Conservation (phyloP, 1,140 invertebrate species). For the Ditylenchus dipsaci region DNA sequence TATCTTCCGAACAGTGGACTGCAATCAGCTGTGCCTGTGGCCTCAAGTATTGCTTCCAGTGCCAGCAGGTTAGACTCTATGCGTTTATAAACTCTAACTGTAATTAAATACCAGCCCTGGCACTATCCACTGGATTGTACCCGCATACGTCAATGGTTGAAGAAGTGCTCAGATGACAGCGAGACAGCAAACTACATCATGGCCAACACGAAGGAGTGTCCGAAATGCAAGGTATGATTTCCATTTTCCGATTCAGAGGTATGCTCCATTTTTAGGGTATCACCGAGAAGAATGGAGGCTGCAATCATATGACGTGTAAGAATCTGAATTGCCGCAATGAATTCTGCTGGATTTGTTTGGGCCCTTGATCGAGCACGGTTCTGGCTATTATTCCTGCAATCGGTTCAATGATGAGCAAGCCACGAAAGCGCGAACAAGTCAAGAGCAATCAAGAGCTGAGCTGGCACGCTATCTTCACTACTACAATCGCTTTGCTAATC, state of each 20-base stretch:
- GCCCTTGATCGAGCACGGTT: constrained; percentile 96
- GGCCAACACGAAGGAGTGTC: constrained; percentile 80
- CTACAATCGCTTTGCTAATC: constrained; percentile 99
- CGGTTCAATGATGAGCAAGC: constrained; percentile 96
- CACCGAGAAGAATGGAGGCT: constrained; percentile 98
- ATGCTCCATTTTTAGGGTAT: constrained; percentile 69
- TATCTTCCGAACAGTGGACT: no score
- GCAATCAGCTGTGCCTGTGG: no score
- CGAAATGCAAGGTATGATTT: constrained; percentile 41
- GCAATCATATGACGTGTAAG: constrained; percentile 98
- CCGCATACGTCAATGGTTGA: constrained; percentile 89
- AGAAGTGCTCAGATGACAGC: constrained; percentile 97
- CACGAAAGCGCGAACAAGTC: constrained; percentile 60
- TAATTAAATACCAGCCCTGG: constrained; percentile 84
- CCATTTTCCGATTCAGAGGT: background rate
- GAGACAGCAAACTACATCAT: constrained; percentile 99
- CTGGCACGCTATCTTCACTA: constrained; percentile 91
- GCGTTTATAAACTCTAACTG: no score
- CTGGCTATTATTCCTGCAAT: constrained; percentile 84
- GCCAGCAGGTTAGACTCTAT: no score
- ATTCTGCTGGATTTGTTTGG: constrained; percentile 98
- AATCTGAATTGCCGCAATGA: constrained; percentile 86
- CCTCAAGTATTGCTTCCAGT: no score
- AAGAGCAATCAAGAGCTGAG: constrained; percentile 70
- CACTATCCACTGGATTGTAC: constrained; percentile 95